Conservation (phyloP, 2,888 invertebrate species). For the Tachina grossa region DNA sequence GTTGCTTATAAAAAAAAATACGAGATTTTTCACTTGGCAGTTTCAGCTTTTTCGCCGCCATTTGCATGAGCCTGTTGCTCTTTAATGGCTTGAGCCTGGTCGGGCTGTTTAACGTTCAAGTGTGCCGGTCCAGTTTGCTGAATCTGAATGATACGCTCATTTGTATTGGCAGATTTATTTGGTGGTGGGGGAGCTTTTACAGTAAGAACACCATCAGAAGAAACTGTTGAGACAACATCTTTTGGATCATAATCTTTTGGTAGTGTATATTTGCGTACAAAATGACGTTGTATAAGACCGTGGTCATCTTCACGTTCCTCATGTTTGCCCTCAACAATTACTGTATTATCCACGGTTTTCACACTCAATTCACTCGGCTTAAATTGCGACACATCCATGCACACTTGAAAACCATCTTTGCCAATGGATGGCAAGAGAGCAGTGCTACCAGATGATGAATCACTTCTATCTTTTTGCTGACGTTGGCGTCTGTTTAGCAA, state of each 20-base stretch:
- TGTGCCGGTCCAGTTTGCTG: slow-evolving; percentile 85
- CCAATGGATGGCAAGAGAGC: slow-evolving; percentile 75
- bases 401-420: slow-evolving; percentile 86
- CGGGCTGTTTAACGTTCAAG: slow-evolving; percentile 76
- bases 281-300: slow-evolving; percentile 85
- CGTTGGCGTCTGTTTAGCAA: slow-evolving; percentile 86
- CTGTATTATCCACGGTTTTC: slow-evolving; percentile 88
- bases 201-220: slow-evolving; percentile 88
- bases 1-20: neutral
- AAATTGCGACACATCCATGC: slow-evolving; percentile 90
- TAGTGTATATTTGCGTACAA: slow-evolving; percentile 88
- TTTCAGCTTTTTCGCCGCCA: slow-evolving; percentile 46
- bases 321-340: slow-evolving; percentile 87
- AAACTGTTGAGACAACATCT: slow-evolving; percentile 88
- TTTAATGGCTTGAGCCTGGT: slow-evolving; percentile 51
- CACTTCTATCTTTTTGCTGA: slow-evolving; percentile 83
- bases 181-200: slow-evolving; percentile 88
- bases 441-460: slow-evolving; percentile 84
- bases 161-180: slow-evolving; percentile 76
- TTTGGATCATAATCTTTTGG: slow-evolving; percentile 90
- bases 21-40: slow-evolving; percentile 32
- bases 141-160: slow-evolving; percentile 83
- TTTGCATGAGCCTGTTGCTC: slow-evolving; percentile 38
- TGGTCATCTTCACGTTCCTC: slow-evolving; percentile 89
- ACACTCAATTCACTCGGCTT: slow-evolving; percentile 90